Percentiles rank a stretch among this genome's conserved stretches.
Conservation (phyloP, 2,113 vertebrate genomes). For the Nanorana parkeri region DNA sequence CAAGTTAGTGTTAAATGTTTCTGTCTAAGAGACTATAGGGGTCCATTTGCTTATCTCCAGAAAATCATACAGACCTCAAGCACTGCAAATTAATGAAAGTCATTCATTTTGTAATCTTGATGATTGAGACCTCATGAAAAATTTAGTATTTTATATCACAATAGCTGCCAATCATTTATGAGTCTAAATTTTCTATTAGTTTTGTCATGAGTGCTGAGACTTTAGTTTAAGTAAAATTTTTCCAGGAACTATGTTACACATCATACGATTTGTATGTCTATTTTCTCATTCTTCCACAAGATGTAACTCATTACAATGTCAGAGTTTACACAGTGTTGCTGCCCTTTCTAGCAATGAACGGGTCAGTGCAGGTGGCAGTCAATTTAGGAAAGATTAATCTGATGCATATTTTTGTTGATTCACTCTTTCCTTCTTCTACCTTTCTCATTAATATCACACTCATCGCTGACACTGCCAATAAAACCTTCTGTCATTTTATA, state of each 20-base stretch:
- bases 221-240: not conserved
- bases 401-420: constrained; percentile 13
- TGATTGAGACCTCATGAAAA: constrained; percentile 13
- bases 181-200: constrained; percentile 11
- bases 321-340: not conserved
- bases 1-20: constrained; percentile 16
- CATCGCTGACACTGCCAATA: not conserved
- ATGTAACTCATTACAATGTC: constrained; percentile 15
- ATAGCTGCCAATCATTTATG: constrained; percentile 31
- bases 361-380: constrained; percentile 5
- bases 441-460: not conserved
- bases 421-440: constrained; percentile 6
- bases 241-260: not conserved
- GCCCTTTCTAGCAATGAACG: not conserved
- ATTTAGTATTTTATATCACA: constrained; percentile 37
- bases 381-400: constrained; percentile 25
- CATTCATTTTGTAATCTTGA: not conserved
- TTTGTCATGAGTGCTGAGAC: not conserved
- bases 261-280: not conserved
- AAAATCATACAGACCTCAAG: not conserved
- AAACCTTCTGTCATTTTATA: not conserved
- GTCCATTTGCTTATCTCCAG: constrained; percentile 8
- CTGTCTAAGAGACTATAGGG: constrained; percentile 1
- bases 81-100: rapidly evolving
- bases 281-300: constrained; percentile 10